Percentiles rank a stretch among this genome's conserved stretches.
phyloP scores from a whole-genome alignment of 2,797 vertebrate genomes.

The Poecilia velifera region DNA sequence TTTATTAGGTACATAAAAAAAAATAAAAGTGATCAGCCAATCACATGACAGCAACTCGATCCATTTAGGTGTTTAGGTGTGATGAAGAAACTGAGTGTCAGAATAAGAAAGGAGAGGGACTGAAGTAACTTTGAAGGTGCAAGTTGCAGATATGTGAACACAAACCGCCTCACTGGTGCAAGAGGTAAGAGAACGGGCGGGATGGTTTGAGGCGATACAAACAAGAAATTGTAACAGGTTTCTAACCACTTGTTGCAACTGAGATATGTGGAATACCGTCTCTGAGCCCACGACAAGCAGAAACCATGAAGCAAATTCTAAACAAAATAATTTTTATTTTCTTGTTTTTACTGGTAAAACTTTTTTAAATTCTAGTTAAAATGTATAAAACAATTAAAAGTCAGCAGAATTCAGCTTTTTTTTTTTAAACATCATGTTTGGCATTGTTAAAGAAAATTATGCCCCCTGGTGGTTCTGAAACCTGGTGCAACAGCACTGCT shows the following conservation, averaged over 20 bases:
- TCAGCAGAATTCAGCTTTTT: not conserved
- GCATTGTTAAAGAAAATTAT: not conserved
- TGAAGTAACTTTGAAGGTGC: not conserved
- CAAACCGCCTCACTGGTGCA: not conserved
- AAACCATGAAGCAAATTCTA: not conserved
- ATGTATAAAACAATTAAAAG: not conserved
- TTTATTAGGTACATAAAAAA: not conserved
- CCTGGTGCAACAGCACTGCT: not conserved
- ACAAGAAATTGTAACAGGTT: not conserved
- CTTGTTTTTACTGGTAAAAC: not conserved
- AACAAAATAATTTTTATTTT: not conserved
- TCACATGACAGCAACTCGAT: not conserved
- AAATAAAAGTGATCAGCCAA: not conserved
- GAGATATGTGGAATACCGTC: not conserved
- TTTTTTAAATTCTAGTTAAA: not conserved
- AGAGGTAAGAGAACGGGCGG: not conserved
- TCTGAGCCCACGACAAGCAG: not conserved
- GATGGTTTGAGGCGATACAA: not conserved
- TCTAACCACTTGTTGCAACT: not conserved
- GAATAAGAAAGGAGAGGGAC: not conserved
- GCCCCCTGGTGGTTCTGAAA: constrained; percentile 2
- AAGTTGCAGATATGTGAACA: not conserved
- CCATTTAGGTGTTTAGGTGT: not conserved
- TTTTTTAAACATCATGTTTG: not conserved
- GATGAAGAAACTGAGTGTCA: not conserved